These are phyloP conservation scores for Hydropotes inermis DNA, from an alignment of 2,113 vertebrate genomes.

Conservation along the genomic window DNA sequence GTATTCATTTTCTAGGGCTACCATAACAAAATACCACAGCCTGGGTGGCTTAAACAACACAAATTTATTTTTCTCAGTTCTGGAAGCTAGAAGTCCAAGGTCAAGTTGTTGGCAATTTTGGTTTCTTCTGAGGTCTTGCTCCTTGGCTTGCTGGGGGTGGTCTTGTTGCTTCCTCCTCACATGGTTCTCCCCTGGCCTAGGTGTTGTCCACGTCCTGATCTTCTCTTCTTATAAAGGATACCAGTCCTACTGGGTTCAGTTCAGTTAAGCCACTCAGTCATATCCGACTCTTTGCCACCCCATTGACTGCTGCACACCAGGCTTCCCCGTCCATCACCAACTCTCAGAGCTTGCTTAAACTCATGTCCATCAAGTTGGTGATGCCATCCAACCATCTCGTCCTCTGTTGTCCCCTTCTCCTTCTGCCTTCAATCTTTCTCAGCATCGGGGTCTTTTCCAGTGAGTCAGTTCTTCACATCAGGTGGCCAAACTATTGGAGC, in stretches of 20 bases:
- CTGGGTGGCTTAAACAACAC: not conserved
- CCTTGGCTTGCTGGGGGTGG: not conserved
- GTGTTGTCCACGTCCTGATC: not conserved
- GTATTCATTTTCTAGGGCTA: not conserved
- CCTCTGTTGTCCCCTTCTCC: not conserved
- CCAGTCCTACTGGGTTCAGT: not conserved
- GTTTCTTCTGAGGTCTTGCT: not conserved
- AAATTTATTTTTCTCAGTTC: not conserved
- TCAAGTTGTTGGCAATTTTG: not conserved
- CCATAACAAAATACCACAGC: not conserved
- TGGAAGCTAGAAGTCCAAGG: not conserved
- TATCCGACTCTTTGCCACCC: fast-evolving
- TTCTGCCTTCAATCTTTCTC: not conserved
- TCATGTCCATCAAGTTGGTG: not conserved
- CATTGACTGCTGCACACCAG: not conserved
- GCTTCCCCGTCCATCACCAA: not conserved
- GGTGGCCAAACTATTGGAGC: not conserved
- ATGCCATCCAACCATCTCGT: not conserved
- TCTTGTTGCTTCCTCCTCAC: not conserved
- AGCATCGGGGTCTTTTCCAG: not conserved
- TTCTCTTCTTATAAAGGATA: not conserved
- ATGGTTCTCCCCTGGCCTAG: not conserved
- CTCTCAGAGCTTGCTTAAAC: not conserved
- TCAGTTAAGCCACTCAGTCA: not conserved
- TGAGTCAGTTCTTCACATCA: not conserved